Evolutionary conservation across 2,888 invertebrate genomes (phyloP), one percentile per base, ranked within the genome.

Genomic region (Lithophane semibrunnea): DNA sequence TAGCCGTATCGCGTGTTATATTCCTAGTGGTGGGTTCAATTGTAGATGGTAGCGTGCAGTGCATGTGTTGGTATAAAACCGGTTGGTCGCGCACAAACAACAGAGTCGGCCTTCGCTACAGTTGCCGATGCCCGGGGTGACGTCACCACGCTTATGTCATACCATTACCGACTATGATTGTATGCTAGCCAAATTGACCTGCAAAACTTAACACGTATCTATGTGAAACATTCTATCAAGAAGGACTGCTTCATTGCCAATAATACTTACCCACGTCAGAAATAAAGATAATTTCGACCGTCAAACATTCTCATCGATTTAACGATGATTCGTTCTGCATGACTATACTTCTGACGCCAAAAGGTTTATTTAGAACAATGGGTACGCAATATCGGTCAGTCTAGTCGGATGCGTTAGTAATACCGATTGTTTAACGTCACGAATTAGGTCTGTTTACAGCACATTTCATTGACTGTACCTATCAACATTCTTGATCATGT

Each of bases 61-160:
- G 94, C 93, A 94, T 93, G 91, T 93, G 92, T 91, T 89, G 91
- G 88, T 89, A 89, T 91, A 91, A 91, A 92, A 94, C 94, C 94
- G 92, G 94, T 94, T 93, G 90, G 88, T 90, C 90, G 91, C 93
- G 89, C 92, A 91, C 93, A 92, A 92, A 94, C 94, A 94, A 91
- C 93, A 90, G 89, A 89, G 94, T 88, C 93, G 96, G 95, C 96
- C 96, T 96, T 96, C 96, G 94, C 90, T 88, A 88, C 91, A 90
- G 93, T 92, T 93, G 94, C 93, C 94, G 94, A 93, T 95, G 95
- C 95, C 94, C 94, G 95, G 66, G 86, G 83, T 96, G 96, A 96
- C 96, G 96, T 96, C 95, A 96, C 87, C 92, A 78, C 91, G 95
- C 94, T 96, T 96, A 96, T 96, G 95, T 96, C 96, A 96, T 95